Conservation (phyloP, 2,888 invertebrate species). For the Acronicta psi region DNA sequence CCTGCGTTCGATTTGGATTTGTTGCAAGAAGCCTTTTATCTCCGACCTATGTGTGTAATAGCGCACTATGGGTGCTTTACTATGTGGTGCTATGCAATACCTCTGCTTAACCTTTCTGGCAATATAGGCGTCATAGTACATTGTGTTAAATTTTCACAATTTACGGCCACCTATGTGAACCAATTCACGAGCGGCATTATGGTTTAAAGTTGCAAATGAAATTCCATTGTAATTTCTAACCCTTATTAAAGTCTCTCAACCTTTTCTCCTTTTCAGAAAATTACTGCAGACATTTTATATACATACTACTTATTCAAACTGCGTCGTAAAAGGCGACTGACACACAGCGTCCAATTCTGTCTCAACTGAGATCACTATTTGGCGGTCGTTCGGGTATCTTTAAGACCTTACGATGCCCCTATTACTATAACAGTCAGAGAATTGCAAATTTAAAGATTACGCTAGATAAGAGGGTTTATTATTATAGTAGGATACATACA, state of each 20-base stretch:
- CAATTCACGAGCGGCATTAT: neutral
- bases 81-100: too few relatives aligned
- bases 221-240: constrained; percentile 3
- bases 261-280: constrained; percentile 5
- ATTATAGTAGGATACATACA: neutral
- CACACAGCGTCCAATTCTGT: constrained; percentile 9
- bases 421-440: constrained; percentile 24
- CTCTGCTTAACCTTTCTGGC: too few relatives aligned
- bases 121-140: too few relatives aligned
- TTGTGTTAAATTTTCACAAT: too few relatives aligned
- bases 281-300: constrained; percentile 9
- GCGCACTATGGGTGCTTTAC: too few relatives aligned
- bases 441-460: constrained; percentile 20
- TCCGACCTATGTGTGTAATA: too few relatives aligned
- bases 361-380: constrained; percentile 19
- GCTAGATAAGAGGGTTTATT: constrained; percentile 1
- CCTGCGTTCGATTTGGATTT: too few relatives aligned
- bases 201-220: neutral
- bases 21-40: too few relatives aligned
- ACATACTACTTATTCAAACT: constrained; percentile 20
- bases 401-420: constrained; percentile 14
- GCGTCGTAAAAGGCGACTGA: constrained; percentile 16
- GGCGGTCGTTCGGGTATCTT: constrained; percentile 18
- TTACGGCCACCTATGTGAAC: neutral
- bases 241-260: constrained; percentile 6